A percentile compares a stretch with the other conserved stretches of the same genome.
Conservation (phyloP, 2,888 invertebrate genomes). For the Acronicta psi region DNA sequence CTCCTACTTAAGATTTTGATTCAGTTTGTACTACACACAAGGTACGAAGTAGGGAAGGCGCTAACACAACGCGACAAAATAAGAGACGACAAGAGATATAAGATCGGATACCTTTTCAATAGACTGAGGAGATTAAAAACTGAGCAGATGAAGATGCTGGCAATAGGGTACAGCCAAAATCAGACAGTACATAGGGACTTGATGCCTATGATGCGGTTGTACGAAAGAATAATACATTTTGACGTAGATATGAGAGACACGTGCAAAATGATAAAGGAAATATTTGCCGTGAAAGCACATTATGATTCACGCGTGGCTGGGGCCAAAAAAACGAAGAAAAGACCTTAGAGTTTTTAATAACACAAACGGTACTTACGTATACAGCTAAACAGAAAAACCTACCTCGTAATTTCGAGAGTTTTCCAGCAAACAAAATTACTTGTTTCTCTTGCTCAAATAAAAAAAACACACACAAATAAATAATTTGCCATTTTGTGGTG, state of each 20-base stretch:
- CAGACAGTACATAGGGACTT: accelerated
- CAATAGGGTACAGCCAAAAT: background rate
- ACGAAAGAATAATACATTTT: conserved; percentile 59
- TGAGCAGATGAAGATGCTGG: conserved; percentile 59
- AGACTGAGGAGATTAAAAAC: conserved; percentile 62
- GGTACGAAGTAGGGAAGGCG: conserved; percentile 61
- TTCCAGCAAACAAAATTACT: no score
- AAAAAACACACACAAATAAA: no score
- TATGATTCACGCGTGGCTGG: background rate
- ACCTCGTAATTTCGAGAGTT: no score
- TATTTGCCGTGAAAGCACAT: conserved; percentile 1
- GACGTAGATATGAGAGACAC: conserved; percentile 66
- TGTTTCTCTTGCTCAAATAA: no score
- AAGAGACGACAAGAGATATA: conserved; percentile 61
- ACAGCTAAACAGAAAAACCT: no score
- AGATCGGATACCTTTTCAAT: conserved; percentile 68
- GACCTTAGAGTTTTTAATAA: background rate
- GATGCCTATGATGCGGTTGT: conserved; percentile 44
- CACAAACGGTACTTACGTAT: background rate
- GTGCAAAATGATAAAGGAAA: conserved; percentile 41
- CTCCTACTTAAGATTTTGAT: conserved; percentile 6
- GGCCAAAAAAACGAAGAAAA: no score
- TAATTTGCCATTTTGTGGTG: no score
- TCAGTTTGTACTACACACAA: conserved; percentile 61
- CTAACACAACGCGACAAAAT: conserved; percentile 44